phyloP scores from a whole-genome alignment of 2,888 invertebrate species.

The Pheosia tremula region DNA sequence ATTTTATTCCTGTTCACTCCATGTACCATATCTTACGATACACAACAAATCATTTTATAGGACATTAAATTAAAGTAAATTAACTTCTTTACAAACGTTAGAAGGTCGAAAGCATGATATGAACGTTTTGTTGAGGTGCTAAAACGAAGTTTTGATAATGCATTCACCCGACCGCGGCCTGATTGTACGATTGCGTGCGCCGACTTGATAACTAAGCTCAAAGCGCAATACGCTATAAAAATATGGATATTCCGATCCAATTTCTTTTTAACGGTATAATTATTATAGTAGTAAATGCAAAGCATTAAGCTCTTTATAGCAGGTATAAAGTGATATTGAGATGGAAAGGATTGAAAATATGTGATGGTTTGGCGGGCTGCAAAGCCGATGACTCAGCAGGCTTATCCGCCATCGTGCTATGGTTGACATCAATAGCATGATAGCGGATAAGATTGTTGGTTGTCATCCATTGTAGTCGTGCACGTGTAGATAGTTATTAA shows the following conservation, averaged over 20 bases:
- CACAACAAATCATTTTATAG: conserved; percentile 22
- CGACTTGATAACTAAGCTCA: conserved; percentile 69
- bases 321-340: no score
- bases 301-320: no score
- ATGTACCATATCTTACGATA: no score
- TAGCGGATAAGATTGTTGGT: no score
- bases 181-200: conserved; percentile 76
- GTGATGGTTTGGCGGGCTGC: no score
- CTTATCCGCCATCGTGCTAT: no score
- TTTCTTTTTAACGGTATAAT: conserved; percentile 1
- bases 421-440: no score
- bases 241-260: conserved; percentile 48
- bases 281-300: neutral
- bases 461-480: no score
- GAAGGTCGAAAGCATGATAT: conserved; percentile 51
- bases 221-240: conserved; percentile 58
- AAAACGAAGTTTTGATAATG: conserved; percentile 70
- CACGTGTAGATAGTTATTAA: no score
- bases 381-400: no score
- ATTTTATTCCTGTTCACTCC: no score
- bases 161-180: conserved; percentile 62
- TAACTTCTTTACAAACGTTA: conserved; percentile 45
- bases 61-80: conserved; percentile 45
- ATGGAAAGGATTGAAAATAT: no score
- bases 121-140: conserved; percentile 66